phyloP scores from a whole-genome alignment of 2,113 vertebrate species.

The Pterophyllum scalare region DNA sequence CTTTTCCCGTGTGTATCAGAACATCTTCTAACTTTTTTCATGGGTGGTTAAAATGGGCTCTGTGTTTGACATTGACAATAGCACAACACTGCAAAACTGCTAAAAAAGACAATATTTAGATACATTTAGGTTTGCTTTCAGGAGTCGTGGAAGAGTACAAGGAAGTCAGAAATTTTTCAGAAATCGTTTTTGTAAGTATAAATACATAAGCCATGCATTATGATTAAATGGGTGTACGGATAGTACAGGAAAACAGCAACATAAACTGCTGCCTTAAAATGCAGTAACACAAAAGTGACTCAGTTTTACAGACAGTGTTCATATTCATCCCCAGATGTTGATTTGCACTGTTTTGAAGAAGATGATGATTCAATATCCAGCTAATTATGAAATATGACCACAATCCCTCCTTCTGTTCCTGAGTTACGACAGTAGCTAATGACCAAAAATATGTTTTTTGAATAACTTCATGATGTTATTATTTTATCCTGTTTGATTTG shows the following conservation, averaged over 20 bases:
- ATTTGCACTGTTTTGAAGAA: background rate
- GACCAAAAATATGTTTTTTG: background rate
- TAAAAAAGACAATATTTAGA: background rate
- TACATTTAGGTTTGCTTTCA: background rate
- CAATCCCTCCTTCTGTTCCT: background rate
- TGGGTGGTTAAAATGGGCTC: background rate
- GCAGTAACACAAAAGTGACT: background rate
- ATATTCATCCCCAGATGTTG: background rate
- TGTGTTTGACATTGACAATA: background rate
- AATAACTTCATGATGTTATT: background rate
- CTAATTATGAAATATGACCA: background rate
- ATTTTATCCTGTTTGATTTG: background rate
- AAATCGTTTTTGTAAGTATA: background rate
- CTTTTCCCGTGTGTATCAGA: conserved; percentile 23
- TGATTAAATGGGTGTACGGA: background rate
- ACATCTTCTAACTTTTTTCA: conserved; percentile 14
- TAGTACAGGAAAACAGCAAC: background rate
- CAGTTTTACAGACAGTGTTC: background rate
- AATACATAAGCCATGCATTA: background rate
- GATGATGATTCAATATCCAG: background rate
- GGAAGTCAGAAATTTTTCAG: background rate
- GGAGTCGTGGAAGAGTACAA: background rate
- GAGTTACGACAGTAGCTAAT: background rate
- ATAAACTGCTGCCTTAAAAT: background rate
- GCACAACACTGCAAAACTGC: background rate